Evolutionary conservation across 2,113 vertebrate species (phyloP).

Genomic region (Phrynocephalus versicolor): DNA sequence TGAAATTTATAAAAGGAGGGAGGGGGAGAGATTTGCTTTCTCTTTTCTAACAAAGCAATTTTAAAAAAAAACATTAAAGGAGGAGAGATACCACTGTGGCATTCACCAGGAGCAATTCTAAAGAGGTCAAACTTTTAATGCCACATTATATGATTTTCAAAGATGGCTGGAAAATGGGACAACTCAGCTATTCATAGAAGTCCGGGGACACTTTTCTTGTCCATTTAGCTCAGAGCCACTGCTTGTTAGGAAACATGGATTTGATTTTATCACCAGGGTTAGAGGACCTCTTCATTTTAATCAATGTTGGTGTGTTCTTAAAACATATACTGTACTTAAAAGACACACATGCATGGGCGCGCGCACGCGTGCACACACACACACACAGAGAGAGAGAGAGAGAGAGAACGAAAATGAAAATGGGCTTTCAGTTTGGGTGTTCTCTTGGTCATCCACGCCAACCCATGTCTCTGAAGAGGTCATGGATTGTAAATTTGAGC

Average conservation of each 20-base stretch:
- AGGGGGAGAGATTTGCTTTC: slow-evolving; percentile 66
- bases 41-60: slow-evolving; percentile 63
- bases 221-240: slow-evolving; percentile 28
- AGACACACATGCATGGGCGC: too few relatives aligned
- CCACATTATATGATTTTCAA: slow-evolving; percentile 20
- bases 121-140: slow-evolving; percentile 47
- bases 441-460: too few relatives aligned
- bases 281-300: not conserved
- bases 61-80: slow-evolving; percentile 52
- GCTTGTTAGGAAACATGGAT: slow-evolving; percentile 20
- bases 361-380: too few relatives aligned
- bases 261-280: slow-evolving; percentile 41
- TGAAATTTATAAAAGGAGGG: slow-evolving; percentile 67
- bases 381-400: too few relatives aligned
- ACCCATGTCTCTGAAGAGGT: too few relatives aligned
- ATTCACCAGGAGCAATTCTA: slow-evolving; percentile 31
- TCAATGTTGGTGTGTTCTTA: not conserved
- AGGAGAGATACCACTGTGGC: slow-evolving; percentile 47
- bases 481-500: too few relatives aligned
- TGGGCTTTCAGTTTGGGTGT: too few relatives aligned
- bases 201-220: slow-evolving; percentile 42
- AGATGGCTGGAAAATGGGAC: slow-evolving; percentile 50
- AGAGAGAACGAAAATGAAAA: too few relatives aligned
- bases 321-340: not conserved
- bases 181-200: slow-evolving; percentile 31